phyloP scores from a whole-genome alignment of 2,888 invertebrate genomes.

The Phoronis australis region DNA sequence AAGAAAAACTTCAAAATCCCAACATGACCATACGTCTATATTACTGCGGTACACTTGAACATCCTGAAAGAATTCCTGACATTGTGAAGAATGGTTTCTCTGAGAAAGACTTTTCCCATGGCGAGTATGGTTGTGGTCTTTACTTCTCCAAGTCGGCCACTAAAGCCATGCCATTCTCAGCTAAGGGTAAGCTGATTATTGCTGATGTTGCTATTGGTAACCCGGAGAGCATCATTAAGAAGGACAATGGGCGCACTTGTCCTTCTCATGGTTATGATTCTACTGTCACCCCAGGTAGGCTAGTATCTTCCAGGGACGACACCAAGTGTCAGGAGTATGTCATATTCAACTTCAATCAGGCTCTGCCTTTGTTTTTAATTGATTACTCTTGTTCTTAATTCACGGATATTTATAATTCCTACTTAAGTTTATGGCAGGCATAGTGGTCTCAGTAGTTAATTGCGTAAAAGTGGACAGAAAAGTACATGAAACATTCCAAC shows the following conservation, averaged over 20 bases:
- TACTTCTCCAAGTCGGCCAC: conserved; percentile 47
- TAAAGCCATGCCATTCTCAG: conserved; percentile 44
- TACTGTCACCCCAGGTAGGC: too few relatives aligned
- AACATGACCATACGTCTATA: conserved; percentile 36
- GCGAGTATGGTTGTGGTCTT: conserved; percentile 43
- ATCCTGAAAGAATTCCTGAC: conserved; percentile 31
- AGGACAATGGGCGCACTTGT: conserved; percentile 25
- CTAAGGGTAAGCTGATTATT: conserved; percentile 37
- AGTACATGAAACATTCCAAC: too few relatives aligned
- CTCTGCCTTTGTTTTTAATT: neutral
- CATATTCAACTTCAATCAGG: neutral
- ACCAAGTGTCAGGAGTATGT: neutral
- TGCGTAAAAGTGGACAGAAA: too few relatives aligned
- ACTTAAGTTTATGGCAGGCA: too few relatives aligned
- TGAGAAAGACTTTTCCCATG: conserved; percentile 36
- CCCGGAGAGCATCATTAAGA: conserved; percentile 33
- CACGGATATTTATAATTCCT: too few relatives aligned
- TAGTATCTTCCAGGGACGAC: too few relatives aligned
- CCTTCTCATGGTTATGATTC: conserved; percentile 32
- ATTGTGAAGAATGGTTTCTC: conserved; percentile 40
- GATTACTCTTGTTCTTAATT: too few relatives aligned
- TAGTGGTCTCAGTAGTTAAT: too few relatives aligned
- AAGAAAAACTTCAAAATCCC: conserved; percentile 23
- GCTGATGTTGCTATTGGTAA: conserved; percentile 42
- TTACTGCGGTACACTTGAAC: conserved; percentile 37